Conservation (phyloP, 2,113 vertebrate genomes). For the Hassar affinis region DNA sequence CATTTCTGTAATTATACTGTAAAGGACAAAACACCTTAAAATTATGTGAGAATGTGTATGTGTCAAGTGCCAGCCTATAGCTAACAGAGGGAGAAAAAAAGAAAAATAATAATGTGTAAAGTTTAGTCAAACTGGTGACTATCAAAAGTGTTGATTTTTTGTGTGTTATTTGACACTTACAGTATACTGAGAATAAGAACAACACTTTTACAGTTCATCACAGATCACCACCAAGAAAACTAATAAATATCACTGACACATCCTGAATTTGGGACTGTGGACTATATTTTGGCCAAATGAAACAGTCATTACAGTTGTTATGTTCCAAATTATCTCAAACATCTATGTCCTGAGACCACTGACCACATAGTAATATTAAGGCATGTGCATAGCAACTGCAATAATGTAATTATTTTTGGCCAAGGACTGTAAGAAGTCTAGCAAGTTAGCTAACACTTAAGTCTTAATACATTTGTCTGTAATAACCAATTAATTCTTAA, state of each 20-base stretch:
- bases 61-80: neutral
- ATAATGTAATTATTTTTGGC: neutral
- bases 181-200: neutral
- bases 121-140: neutral
- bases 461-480: neutral
- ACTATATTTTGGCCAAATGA: neutral
- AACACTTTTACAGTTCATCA: neutral
- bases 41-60: neutral
- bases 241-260: neutral
- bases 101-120: neutral
- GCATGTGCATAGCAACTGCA: neutral
- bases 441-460: neutral
- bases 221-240: neutral
- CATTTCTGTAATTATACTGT: constrained; percentile 30
- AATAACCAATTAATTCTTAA: neutral
- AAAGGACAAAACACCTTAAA: constrained; percentile 16
- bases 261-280: neutral
- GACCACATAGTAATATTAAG: neutral
- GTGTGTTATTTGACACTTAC: neutral
- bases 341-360: neutral
- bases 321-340: neutral
- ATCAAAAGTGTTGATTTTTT: neutral
- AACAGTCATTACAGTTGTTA: neutral
- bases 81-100: neutral
- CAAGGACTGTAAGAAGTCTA: neutral